phyloP scores from a whole-genome alignment of 2,113 vertebrate species.

The Dendrocopos noguchii region DNA sequence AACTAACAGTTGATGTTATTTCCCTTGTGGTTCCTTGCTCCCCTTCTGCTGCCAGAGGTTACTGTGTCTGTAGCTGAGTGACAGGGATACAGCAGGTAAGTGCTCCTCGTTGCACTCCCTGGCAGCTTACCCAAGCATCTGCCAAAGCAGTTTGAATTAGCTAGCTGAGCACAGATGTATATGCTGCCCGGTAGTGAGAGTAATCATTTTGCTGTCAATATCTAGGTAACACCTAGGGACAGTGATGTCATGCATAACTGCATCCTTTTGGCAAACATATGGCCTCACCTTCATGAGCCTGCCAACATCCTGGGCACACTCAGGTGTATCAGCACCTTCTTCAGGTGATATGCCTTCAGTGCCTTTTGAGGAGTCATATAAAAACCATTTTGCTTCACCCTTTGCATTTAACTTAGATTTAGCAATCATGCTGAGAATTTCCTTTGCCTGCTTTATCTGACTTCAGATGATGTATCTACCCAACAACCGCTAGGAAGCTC shows the following conservation, averaged over 20 bases:
- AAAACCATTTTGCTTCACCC: neutral
- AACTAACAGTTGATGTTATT: neutral
- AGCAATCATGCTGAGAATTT: neutral
- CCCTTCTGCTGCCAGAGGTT: neutral
- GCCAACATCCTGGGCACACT: no score
- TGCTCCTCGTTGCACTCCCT: neutral
- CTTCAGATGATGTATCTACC: neutral
- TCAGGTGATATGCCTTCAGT: neutral
- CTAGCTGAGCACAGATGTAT: neutral
- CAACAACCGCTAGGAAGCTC: neutral
- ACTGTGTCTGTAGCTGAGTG: accelerated
- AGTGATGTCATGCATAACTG: accelerated
- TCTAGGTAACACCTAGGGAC: neutral
- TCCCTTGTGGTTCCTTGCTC: neutral
- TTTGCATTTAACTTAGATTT: neutral
- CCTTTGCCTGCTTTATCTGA: neutral
- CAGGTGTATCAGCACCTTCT: neutral
- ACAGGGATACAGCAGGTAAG: neutral
- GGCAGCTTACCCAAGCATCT: neutral
- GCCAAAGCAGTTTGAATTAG: neutral
- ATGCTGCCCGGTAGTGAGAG: neutral
- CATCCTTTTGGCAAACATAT: neutral
- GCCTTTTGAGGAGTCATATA: neutral
- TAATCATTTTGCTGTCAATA: neutral
- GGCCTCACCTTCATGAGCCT: neutral